Conservation (phyloP, 2,888 invertebrate species). For the Calameuta pallipes region DNA sequence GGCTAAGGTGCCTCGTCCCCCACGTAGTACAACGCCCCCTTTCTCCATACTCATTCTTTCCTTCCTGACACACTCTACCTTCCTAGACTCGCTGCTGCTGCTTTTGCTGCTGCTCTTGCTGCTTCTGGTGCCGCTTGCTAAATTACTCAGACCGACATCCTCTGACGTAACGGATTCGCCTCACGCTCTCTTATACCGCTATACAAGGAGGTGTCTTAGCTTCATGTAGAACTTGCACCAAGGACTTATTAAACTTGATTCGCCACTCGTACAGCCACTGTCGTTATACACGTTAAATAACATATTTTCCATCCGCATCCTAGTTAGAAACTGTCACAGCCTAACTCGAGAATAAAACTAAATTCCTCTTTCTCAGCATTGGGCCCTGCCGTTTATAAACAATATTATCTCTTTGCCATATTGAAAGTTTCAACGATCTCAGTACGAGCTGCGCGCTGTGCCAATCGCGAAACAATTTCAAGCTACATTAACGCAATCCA, state of each 20-base stretch:
- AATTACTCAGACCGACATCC: neutral
- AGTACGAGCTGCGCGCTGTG: neutral
- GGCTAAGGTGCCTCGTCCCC: slow-evolving; percentile 5
- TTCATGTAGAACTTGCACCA: neutral
- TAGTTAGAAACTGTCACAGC: neutral
- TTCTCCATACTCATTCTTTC: neutral
- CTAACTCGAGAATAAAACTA: neutral
- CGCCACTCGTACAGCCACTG: neutral
- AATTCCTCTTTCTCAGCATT: neutral
- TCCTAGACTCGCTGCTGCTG: slow-evolving; percentile 4
- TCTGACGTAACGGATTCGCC: slow-evolving; percentile 36
- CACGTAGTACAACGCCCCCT: neutral
- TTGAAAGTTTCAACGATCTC: too few species aligned
- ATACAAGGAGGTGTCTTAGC: slow-evolving; percentile 14
- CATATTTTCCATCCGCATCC: neutral
- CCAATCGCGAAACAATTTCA: neutral
- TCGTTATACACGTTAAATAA: neutral
- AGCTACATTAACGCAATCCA: neutral
- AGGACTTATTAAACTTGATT: neutral
- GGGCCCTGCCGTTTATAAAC: neutral
- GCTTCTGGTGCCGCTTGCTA: neutral
- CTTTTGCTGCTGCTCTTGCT: neutral
- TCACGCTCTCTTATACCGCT: slow-evolving; percentile 36
- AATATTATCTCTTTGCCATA: neutral
- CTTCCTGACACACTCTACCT: neutral